phyloP scores from a whole-genome alignment of 1,140 invertebrate genomes.

The Sipha flava region DNA sequence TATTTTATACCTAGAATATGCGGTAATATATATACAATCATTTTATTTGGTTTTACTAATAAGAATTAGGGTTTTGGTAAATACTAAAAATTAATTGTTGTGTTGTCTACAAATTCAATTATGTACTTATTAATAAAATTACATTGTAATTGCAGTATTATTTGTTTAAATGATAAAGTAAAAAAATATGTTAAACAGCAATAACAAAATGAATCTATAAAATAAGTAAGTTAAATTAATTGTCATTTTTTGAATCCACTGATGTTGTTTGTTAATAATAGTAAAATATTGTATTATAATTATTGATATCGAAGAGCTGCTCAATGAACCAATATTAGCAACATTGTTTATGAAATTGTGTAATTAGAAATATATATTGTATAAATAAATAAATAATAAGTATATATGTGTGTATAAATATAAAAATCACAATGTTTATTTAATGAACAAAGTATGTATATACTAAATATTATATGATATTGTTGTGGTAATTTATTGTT shows the following conservation, averaged over 20 bases:
- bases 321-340: slow-evolving; percentile 19
- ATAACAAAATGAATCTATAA: not conserved
- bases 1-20: not conserved
- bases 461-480: not conserved
- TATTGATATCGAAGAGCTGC: not conserved
- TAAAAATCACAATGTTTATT: not conserved
- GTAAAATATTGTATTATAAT: slow-evolving; percentile 19
- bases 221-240: not conserved
- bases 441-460: not conserved
- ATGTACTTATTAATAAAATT: not conserved
- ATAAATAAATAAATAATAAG: slow-evolving; percentile 1
- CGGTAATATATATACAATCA: not conserved
- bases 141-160: slow-evolving; percentile 14
- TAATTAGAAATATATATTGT: slow-evolving; percentile 16
- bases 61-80: not conserved
- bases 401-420: not conserved
- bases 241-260: not conserved
- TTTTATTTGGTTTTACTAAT: not conserved
- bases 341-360: slow-evolving; percentile 14
- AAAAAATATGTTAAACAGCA: not conserved
- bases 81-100: not conserved
- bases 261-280: slow-evolving; percentile 12
- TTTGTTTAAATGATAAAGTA: not conserved
- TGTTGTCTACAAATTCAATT: slow-evolving; percentile 8
- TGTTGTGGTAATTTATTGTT: slow-evolving; percentile 15